A percentile compares a stretch with the other conserved stretches of the same genome.
Evolutionary conservation across 2,888 invertebrate species (phyloP).

Genomic region (Pachliopta kotzebuea): DNA sequence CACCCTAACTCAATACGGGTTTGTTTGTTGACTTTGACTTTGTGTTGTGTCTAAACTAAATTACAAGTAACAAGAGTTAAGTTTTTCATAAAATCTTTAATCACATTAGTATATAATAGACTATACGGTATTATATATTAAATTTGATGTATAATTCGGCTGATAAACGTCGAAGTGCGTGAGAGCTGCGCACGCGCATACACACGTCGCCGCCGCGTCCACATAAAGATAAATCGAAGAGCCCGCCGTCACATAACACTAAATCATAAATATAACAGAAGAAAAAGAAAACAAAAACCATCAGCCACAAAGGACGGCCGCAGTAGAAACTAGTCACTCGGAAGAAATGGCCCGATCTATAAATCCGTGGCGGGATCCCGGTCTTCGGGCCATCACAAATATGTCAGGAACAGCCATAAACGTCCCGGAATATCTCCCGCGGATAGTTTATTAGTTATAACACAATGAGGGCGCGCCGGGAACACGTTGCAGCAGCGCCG

Average conservation of each 20-base stretch:
- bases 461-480: conserved; percentile 54
- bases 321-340: conserved; percentile 46
- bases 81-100: no score
- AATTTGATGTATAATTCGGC: no score
- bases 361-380: conserved; percentile 54
- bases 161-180: no score
- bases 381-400: conserved; percentile 74
- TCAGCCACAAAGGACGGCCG: conserved; percentile 50
- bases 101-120: no score
- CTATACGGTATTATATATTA: no score
- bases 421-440: conserved; percentile 56
- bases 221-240: conserved; percentile 20
- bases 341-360: conserved; percentile 69
- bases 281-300: conserved; percentile 40
- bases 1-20: no score
- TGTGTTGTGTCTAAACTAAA: no score
- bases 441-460: conserved; percentile 69
- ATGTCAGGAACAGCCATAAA: conserved; percentile 73
- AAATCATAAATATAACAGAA: conserved; percentile 52
- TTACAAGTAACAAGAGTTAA: no score
- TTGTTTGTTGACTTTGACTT: no score
- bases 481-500: conserved; percentile 48
- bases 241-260: conserved; percentile 44
- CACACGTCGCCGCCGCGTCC: not conserved
- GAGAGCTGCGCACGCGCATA: no score